Conservation (phyloP, 2,113 vertebrate genomes). For the Procavia capensis region DNA sequence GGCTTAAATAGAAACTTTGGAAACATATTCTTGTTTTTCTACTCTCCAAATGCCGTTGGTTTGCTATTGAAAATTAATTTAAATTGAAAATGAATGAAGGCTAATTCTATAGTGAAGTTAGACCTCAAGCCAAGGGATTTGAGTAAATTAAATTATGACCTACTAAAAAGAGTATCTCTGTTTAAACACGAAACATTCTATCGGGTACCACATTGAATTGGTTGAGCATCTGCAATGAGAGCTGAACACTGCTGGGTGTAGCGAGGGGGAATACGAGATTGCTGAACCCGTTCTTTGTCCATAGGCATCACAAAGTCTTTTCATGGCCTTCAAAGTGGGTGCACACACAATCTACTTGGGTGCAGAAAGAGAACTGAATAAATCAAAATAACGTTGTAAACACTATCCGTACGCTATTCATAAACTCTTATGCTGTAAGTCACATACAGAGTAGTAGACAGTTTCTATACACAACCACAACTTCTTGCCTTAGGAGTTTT, state of each 20-base stretch:
- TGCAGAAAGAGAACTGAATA: not conserved
- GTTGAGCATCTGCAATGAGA: slow-evolving; percentile 35
- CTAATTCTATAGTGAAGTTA: slow-evolving; percentile 62
- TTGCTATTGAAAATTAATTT: slow-evolving; percentile 78
- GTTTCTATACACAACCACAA: not conserved
- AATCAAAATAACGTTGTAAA: not conserved
- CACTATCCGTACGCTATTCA: not conserved
- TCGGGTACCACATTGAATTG: slow-evolving; percentile 58
- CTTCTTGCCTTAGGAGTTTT: not conserved
- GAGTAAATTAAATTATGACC: slow-evolving; percentile 70
- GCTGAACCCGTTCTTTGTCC: slow-evolving; percentile 13
- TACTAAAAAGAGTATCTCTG: slow-evolving; percentile 55
- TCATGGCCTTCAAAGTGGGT: not conserved
- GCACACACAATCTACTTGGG: not conserved
- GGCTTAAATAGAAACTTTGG: slow-evolving; percentile 73
- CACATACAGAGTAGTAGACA: not conserved
- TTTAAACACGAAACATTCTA: slow-evolving; percentile 69
- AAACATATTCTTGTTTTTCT: slow-evolving; percentile 62
- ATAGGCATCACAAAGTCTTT: not conserved
- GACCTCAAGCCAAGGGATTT: slow-evolving; percentile 59
- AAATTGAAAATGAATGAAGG: slow-evolving; percentile 78
- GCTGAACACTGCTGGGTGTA: not conserved
- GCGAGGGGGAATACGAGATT: not conserved
- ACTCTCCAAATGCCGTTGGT: slow-evolving; percentile 66
- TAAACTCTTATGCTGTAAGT: no score